Evolutionary conservation across 35 echinoderm and acorn worm species (phyloP), one percentile per base, ranked within the genome.

Genomic region (Amphiura filiformis): DNA sequence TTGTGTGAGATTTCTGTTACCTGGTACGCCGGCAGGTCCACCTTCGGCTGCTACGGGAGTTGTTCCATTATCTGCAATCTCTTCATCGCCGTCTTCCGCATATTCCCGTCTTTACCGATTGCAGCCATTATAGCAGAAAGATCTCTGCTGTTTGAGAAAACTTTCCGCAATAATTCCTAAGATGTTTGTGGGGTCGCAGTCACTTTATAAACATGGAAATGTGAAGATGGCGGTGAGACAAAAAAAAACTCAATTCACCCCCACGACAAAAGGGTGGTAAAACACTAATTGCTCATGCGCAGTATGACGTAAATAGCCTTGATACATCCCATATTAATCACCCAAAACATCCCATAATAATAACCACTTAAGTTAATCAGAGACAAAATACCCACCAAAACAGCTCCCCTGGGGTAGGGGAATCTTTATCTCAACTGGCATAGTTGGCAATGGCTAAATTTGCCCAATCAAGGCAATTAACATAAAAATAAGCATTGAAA

Each of bases 251-350:
- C 61, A 70, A 47, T 70, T 70, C 86, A 96, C 94, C 94, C 93
- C 94, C 87, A 87, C 94, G 94, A 96, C 94, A 96, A 96, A 94
- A 96, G 94, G 94, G 90, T 92, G 79, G 90, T 86, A 96, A 92
- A 92, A 87, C 82, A 81, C 83, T 89, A 88, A 96, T 92, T 96
- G 94, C 87, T 78, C 94, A 96, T 96, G 94, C 94, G 94, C 94
- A 92, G 86, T 87, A 38, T 96, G 94, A 96, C 94, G 94, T 96
- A 86, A 96, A 87, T 82, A 86, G 82, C 87, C 86, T 56, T 89
- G 78, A 96, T 96, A 84, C 82, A 96, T 96, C 94, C 94, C 94
- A 92, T 96, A 96, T 91, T 96, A 96, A 91, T 96, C 76, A 96
- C 87, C 90, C 90, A 82, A 87, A 93, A 80, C 78, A 96, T 96